Evolutionary conservation across 2,888 invertebrate species (phyloP).

Genomic region (Gerosis bhagava): DNA sequence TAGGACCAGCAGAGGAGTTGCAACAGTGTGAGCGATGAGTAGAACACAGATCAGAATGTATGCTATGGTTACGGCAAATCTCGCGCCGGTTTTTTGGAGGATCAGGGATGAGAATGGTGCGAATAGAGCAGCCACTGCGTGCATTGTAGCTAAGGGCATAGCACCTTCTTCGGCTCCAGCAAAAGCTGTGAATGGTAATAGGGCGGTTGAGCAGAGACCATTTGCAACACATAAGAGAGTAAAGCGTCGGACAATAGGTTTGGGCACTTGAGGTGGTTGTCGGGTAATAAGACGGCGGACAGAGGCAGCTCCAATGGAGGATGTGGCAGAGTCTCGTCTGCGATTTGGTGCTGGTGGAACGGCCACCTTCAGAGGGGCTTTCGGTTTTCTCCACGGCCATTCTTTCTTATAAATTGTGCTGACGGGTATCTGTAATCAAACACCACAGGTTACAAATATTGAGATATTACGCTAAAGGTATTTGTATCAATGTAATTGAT

Average conservation of each 20-base stretch:
- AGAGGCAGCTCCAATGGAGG: conserved; percentile 89
- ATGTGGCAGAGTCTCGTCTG: conserved; percentile 86
- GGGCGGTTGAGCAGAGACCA: conserved; percentile 84
- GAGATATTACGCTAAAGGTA: no score
- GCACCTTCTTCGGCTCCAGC: conserved; percentile 82
- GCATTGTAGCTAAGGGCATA: conserved; percentile 83
- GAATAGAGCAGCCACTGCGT: conserved; percentile 83
- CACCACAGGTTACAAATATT: no score
- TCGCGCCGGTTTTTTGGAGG: conserved; percentile 65
- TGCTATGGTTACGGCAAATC: conserved; percentile 67
- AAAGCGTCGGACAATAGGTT: conserved; percentile 72
- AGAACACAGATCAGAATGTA: conserved; percentile 82
- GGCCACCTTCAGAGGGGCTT: conserved; percentile 46
- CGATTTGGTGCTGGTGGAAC: conserved; percentile 51
- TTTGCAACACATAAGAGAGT: conserved; percentile 82
- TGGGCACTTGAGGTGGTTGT: conserved; percentile 72
- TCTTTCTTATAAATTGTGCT: conserved; percentile 71
- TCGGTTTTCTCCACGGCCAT: conserved; percentile 73
- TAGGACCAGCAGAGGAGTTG: conserved; percentile 65
- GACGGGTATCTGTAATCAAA: conserved; percentile 66
- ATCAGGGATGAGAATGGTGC: conserved; percentile 72
- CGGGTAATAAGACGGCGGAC: conserved; percentile 87
- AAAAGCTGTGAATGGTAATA: conserved; percentile 81
- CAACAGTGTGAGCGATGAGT: conserved; percentile 80
- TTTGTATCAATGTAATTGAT: no score